Evolutionary conservation across 1,140 invertebrate species (phyloP), one percentile per base, ranked within the genome.

Genomic region (Danaus plexippus): DNA sequence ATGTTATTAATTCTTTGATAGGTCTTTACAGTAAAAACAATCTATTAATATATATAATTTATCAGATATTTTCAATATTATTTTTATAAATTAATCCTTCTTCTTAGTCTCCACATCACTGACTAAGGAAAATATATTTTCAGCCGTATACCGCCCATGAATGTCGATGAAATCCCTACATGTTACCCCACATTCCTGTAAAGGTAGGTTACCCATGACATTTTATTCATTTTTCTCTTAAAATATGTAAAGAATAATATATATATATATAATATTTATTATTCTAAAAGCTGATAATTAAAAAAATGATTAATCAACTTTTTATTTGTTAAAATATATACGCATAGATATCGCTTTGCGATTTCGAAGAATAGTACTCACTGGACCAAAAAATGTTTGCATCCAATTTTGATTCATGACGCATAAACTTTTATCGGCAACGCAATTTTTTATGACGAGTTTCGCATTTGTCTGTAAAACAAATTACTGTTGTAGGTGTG

Each of bases 361-460:
- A 32, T 32, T 32, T 32, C 7, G 22, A 32, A 32, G 22, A 47
- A 57, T 52, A 55, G 50, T 43, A 66, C 72, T 75, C 65, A 84
- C 81, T 11, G 77, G 66, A 32, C 81, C 83, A 64, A 86, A 85
- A 61, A 86, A 86, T 9, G 83, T 86, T 57, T 79, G 78, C 77
- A 85, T 86, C 83, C 83, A 85, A 46, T 61, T 76, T 63, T 86
- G 81, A 66, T 83, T 82, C 81, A 85, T 85, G 45, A 85, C 81
- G 47, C 74, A 79, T 50, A 86, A 63, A 63, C 73, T 78, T 63
- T 78, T 77, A 54, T 83, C 80, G 40, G 81, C 77, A 45, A 85
- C 75, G 59, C 80, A 83, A 52, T 85, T 86, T 59, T 80, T 85
- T 42, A 86, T 62, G 11, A 86, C 61, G 11, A 86, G 65, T 59